These are phyloP conservation scores for Spongia lamella DNA, from an alignment of 37 sponge, comb jelly and placozoan species.

Conservation along the genomic window DNA sequence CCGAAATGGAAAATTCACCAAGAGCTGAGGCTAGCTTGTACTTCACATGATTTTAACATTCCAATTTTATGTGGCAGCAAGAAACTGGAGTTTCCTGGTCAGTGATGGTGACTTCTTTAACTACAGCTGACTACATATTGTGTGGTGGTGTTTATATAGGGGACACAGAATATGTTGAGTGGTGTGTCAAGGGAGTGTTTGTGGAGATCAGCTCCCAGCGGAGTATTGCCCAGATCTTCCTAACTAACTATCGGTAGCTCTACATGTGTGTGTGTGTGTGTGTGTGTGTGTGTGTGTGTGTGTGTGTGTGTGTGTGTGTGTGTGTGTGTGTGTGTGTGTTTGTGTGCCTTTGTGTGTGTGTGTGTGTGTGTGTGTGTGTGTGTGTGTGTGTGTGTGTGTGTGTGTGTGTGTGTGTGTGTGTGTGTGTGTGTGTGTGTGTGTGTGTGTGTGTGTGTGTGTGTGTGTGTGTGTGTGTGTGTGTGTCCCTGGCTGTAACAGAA, in stretches of 20 bases:
- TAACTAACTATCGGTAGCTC: conserved; percentile 85
- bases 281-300: conserved; percentile 13
- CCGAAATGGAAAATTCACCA: neutral
- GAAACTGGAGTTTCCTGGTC: conserved; percentile 58
- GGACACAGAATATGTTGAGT: conserved; percentile 72
- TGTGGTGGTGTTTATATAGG: conserved; percentile 37
- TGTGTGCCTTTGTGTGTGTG: too few species aligned
- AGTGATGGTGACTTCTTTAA: too few species aligned
- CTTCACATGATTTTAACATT: conserved; percentile 49
- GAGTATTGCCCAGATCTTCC: conserved; percentile 60
- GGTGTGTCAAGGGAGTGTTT: conserved; percentile 70
- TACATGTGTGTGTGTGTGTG: conserved; percentile 11
- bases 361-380: too few species aligned
- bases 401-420: too few species aligned
- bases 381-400: too few species aligned
- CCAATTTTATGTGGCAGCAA: conserved; percentile 41
- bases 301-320: conserved; percentile 17
- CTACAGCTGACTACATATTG: too few species aligned
- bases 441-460: too few species aligned
- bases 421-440: too few species aligned
- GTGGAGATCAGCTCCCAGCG: conserved; percentile 65
- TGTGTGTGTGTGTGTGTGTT: conserved; percentile 18
- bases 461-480: too few species aligned
- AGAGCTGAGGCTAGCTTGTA: conserved; percentile 29
- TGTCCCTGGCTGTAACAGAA: too few species aligned